Evolutionary conservation across 2,797 vertebrate species (phyloP).

Genomic region (Sciurus vulgaris): DNA sequence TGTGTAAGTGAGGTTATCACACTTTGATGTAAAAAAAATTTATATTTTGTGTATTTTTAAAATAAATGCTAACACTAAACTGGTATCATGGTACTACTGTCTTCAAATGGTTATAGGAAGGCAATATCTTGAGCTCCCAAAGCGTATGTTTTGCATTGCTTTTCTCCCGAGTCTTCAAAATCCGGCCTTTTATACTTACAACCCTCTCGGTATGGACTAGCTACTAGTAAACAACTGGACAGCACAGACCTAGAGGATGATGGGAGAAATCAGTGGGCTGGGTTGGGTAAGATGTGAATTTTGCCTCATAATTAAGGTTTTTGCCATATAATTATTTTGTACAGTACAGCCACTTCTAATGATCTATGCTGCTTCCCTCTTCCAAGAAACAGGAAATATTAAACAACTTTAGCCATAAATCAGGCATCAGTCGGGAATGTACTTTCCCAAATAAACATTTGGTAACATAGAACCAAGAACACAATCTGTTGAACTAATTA

Average conservation of each 20-base stretch:
- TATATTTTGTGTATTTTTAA: conserved; percentile 88
- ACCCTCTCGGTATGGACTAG: too few species aligned
- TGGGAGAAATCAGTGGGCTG: background rate
- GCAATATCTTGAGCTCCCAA: background rate
- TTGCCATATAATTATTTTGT: background rate
- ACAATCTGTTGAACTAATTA: background rate
- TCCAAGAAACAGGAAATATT: background rate
- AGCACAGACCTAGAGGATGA: background rate
- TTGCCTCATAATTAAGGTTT: too few species aligned
- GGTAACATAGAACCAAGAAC: background rate
- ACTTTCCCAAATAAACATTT: background rate
- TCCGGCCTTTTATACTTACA: too few species aligned
- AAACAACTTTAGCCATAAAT: background rate
- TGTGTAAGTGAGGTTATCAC: conserved; percentile 78
- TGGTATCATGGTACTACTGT: conserved; percentile 51
- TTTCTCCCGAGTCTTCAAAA: conserved; percentile 33
- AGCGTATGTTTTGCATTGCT: background rate
- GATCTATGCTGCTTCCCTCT: background rate
- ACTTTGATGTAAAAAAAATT: conserved; percentile 82
- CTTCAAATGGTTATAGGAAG: background rate
- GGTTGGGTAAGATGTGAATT: background rate
- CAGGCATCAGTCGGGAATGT: background rate
- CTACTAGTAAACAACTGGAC: background rate
- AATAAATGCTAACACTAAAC: conserved; percentile 86
- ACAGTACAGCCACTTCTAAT: background rate